Evolutionary conservation across 2,888 invertebrate species (phyloP), one percentile per base, ranked within the genome.

Genomic region (Synergus itoensis): DNA sequence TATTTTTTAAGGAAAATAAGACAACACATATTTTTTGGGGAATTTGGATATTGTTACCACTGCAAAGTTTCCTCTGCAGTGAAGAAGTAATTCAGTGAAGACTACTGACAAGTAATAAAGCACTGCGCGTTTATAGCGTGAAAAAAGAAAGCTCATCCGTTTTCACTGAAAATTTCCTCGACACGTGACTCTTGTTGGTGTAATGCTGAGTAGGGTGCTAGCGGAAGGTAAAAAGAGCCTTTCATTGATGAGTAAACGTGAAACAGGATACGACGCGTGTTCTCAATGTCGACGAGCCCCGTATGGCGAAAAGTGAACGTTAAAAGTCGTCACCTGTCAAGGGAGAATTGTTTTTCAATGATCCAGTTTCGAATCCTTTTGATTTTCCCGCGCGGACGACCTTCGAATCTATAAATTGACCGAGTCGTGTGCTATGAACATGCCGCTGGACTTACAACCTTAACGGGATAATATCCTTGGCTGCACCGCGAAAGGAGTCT

Each of bases 321-420:
- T 73, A 73, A 73, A 69, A 53, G 69, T 36, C 69, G 36, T 73
- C 69, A 36, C n/a, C 36, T 53, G 69, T 73, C 69, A 53, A 28
- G 69, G 45, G 69, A 28, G 69, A 73, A 73, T 53, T 80, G 78
- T 73, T 65, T 36, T 57, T 43, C 77, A 67, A 77, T 84, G 80
- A 82, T 82, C 82, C 84, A 84, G 82, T 79, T 85, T 82, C 85
- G 82, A 85, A 81, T 80, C 73, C 84, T 86, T 85, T 86, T 86
- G 81, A 86, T 82, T 85, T 86, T 85, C 81, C 85, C 82, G 84
- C 84, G 65, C 12, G 48, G n/a, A 48, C 63, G 63, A 77, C 69
- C 69, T 73, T 73, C 48, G 48, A 36, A 73, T 73, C 69, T 73
- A 73, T 73, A 73, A 82, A 82, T 77, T 83, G 77, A 67, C 80